These are phyloP conservation scores for Galerucella calmariensis DNA, from an alignment of 2,888 invertebrate species.

Conservation along the genomic window DNA sequence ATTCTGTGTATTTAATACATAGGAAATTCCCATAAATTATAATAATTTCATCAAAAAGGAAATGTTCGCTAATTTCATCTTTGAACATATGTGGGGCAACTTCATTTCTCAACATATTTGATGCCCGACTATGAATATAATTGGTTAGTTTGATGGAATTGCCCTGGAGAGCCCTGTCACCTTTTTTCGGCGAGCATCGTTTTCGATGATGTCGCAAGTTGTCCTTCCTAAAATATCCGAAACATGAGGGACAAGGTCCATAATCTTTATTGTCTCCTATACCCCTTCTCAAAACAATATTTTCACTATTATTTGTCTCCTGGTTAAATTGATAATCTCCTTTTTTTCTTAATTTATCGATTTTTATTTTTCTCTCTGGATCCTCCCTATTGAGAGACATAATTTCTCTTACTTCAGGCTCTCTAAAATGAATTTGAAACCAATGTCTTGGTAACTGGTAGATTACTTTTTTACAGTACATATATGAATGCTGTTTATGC, in stretches of 20 bases:
- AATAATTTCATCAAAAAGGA: slow-evolving; percentile 25
- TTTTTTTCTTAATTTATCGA: slow-evolving; percentile 22
- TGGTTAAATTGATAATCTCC: not conserved
- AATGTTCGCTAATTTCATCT: slow-evolving; percentile 20
- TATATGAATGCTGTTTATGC: slow-evolving; percentile 28
- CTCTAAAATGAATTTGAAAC: slow-evolving; percentile 26
- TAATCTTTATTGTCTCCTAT: not conserved
- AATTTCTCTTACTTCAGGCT: slow-evolving; percentile 26
- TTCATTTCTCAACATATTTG: slow-evolving; percentile 11
- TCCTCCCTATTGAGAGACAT: slow-evolving; percentile 16
- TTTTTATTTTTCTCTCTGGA: slow-evolving; percentile 25
- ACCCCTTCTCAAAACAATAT: slow-evolving; percentile 1
- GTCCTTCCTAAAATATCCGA: slow-evolving; percentile 27
- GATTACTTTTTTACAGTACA: slow-evolving; percentile 21
- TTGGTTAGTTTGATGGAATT: slow-evolving; percentile 12
- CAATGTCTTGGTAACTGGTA: slow-evolving; percentile 30
- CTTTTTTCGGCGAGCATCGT: slow-evolving; percentile 23
- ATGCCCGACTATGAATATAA: slow-evolving; percentile 13
- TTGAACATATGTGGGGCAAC: slow-evolving; percentile 5
- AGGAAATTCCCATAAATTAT: slow-evolving; percentile 25
- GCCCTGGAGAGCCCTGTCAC: slow-evolving; percentile 19
- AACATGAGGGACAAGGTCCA: slow-evolving; percentile 22
- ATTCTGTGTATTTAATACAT: slow-evolving; percentile 20
- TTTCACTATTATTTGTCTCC: not conserved
- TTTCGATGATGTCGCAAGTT: slow-evolving; percentile 25